These are phyloP conservation scores for Bombus balteatus DNA, from an alignment of 1,140 invertebrate genomes.

Conservation along the genomic window DNA sequence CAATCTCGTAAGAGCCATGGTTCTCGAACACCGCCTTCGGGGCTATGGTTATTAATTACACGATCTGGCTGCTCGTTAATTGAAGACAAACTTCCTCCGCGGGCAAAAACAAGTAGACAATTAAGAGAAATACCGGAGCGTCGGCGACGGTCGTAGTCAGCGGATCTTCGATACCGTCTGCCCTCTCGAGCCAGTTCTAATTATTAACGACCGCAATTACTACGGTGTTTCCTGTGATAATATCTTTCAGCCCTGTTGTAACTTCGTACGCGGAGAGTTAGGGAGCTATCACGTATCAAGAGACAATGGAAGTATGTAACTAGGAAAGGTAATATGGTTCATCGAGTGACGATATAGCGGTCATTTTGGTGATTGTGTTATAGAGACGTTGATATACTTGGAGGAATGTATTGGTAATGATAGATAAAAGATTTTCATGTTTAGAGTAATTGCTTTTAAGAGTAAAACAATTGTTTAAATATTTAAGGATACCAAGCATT, in stretches of 20 bases:
- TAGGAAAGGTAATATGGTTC: too few relatives aligned
- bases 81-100: conserved; percentile 55
- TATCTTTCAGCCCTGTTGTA: conserved; percentile 31
- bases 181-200: conserved; percentile 37
- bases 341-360: too few relatives aligned
- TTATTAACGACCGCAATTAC: conserved; percentile 64
- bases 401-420: too few relatives aligned
- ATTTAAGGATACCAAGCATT: too few relatives aligned
- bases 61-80: conserved; percentile 48
- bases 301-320: not conserved
- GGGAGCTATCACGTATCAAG: not conserved
- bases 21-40: not conserved
- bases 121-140: conserved; percentile 41
- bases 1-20: conserved; percentile 6
- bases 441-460: too few relatives aligned
- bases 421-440: too few relatives aligned
- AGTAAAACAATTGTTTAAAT: too few relatives aligned
- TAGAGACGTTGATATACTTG: too few relatives aligned
- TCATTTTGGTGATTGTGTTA: too few relatives aligned
- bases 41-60: conserved; percentile 57
- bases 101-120: conserved; percentile 35
- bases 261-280: not conserved
- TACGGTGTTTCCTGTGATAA: conserved; percentile 60
- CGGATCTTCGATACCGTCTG: conserved; percentile 37
- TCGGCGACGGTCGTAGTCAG: not conserved